Conservation (phyloP, 2,888 invertebrate genomes). For the Phasia obesa region DNA sequence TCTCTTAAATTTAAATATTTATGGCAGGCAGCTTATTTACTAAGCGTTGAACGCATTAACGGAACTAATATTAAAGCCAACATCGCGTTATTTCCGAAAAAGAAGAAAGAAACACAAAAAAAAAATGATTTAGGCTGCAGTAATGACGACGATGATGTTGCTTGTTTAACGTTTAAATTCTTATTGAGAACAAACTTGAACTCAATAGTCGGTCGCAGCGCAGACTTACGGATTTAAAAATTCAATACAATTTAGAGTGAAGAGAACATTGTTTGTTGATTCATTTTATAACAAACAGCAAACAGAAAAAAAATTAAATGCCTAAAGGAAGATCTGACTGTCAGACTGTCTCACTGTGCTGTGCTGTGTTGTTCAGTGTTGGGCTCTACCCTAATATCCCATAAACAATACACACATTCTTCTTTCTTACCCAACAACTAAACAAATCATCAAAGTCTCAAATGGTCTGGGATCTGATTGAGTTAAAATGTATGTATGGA, state of each 20-base stretch:
- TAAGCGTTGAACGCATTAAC: too few relatives aligned
- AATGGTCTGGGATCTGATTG: constrained; percentile 60
- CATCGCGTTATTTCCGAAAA: constrained; percentile 41
- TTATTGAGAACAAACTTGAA: constrained; percentile 67
- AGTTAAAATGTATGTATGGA: constrained; percentile 25
- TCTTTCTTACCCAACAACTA: constrained; percentile 72
- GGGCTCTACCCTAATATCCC: constrained; percentile 43
- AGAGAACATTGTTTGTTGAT: constrained; percentile 52
- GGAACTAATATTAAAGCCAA: constrained; percentile 51
- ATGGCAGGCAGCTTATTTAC: too few relatives aligned
- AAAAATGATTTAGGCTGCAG: constrained; percentile 33
- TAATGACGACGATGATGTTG: constrained; percentile 58
- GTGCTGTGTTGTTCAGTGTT: constrained; percentile 7
- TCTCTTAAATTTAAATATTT: neutral
- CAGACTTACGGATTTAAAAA: constrained; percentile 61
- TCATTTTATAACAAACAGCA: constrained; percentile 15
- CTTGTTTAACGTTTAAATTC: constrained; percentile 67
- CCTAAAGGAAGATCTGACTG: constrained; percentile 36
- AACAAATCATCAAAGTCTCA: constrained; percentile 74
- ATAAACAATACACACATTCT: constrained; percentile 33
- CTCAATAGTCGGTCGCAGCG: constrained; percentile 58
- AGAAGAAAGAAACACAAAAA: constrained; percentile 19
- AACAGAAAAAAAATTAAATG: constrained; percentile 52
- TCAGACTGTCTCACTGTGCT: constrained; percentile 13
- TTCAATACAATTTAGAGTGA: constrained; percentile 42